phyloP scores from a whole-genome alignment of 92 coral and sea anemone species.

The Epizoanthus stellaris region DNA sequence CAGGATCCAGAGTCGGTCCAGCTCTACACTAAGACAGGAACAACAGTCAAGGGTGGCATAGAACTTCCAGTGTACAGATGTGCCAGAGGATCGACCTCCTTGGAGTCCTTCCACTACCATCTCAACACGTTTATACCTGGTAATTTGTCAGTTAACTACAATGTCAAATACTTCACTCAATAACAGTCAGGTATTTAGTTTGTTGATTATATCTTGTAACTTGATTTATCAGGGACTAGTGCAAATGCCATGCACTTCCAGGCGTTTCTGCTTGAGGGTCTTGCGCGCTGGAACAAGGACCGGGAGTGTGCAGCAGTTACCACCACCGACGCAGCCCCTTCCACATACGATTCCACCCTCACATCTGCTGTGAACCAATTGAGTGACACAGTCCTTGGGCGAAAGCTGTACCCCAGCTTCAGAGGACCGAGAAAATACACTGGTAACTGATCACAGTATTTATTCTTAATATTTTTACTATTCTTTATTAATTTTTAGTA shows the following conservation, averaged over 20 bases:
- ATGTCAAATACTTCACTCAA: too few relatives aligned
- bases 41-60: conserved; percentile 8
- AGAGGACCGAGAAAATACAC: conserved; percentile 49
- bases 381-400: conserved; percentile 26
- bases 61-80: conserved; percentile 10
- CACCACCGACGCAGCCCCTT: neutral
- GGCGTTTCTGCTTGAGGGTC: conserved; percentile 73
- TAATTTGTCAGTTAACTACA: too few relatives aligned
- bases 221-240: conserved; percentile 42
- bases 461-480: neutral
- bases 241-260: conserved; percentile 77
- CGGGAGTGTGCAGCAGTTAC: conserved; percentile 28
- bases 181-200: too few relatives aligned
- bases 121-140: conserved; percentile 23
- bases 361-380: conserved; percentile 23
- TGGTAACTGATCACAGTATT: conserved; percentile 6
- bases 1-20: conserved; percentile 15
- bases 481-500: neutral
- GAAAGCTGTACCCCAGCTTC: neutral
- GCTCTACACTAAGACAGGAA: conserved; percentile 1
- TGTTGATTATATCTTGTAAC: too few relatives aligned
- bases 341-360: neutral
- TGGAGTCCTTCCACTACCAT: conserved; percentile 45
- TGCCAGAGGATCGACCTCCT: conserved; percentile 43
- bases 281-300: conserved; percentile 64